Evolutionary conservation across 2,797 vertebrate genomes (phyloP), one percentile per base, ranked within the genome.

Genomic region (Spea hammondii): DNA sequence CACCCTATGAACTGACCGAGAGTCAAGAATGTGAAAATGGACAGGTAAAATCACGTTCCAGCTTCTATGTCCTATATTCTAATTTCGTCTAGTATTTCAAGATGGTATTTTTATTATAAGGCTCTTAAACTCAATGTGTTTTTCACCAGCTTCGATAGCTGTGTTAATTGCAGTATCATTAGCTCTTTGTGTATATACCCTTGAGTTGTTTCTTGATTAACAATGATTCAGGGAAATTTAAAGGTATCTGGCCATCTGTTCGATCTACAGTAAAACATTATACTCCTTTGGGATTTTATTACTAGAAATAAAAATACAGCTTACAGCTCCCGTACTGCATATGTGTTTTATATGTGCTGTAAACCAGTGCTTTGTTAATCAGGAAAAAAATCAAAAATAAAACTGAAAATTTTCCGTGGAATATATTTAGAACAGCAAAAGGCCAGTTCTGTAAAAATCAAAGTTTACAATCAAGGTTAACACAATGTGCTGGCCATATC

Each of bases 11-110:
- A 85, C 85, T 99, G 83, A 94, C 95, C 66, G 94, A 96, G 85
- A 97, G 95, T 81, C 97, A 98, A 90, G 95, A 97, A 4, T 97
- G 95, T 88, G 98, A 99, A 89, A 97, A 94, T 2, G 96, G 95
- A 87, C 98, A 99, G 96, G 98, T 99, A 93, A 85, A 89, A 12
- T 32, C 32, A 4, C 13, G 10, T 10, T 4, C 11, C 13, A 12
- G 14, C 59, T 14, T 65, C 62, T 13, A 9, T 59, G 46, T 12
- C 59, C 10, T 49, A 44, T 50, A 78, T 73, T 71, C 48, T 13
- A 53, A 12, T 68, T 51, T 72, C 32, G 8, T 72, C 47, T 14
- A 67, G 49, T 60, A 50, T 66, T 48, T 68, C 48, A 72, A 48
- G 54, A 72, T 44, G 54, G n/a, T 44, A 48, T 66, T 72, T 74